Conservation (phyloP, 2,888 invertebrate species). For the Tetheella fluctuosa region DNA sequence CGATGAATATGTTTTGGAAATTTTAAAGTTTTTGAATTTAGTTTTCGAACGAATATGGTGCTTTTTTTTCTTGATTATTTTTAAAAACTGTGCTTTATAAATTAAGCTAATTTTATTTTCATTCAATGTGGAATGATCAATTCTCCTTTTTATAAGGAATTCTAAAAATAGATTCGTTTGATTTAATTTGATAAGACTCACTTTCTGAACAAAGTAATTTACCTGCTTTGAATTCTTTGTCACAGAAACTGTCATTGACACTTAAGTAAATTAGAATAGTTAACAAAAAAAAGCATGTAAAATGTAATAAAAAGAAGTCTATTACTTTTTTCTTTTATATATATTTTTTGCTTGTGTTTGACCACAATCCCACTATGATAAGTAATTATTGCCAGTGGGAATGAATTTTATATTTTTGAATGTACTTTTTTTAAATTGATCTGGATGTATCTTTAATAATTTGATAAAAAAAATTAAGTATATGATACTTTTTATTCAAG, state of each 20-base stretch:
- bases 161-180: neutral
- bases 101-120: neutral
- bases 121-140: neutral
- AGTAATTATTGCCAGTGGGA: too few relatives aligned
- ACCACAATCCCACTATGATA: too few relatives aligned
- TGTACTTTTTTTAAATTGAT: too few relatives aligned
- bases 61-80: neutral
- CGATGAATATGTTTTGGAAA: conserved; percentile 8
- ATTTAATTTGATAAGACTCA: neutral
- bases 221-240: conserved; percentile 5
- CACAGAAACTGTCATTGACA: conserved; percentile 14
- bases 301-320: too few relatives aligned
- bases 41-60: neutral
- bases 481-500: too few relatives aligned
- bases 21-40: conserved; percentile 5
- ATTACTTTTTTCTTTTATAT: too few relatives aligned
- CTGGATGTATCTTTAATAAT: too few relatives aligned
- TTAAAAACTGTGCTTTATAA: neutral
- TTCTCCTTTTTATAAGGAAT: neutral
- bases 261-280: conserved; percentile 34
- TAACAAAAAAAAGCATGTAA: conserved; percentile 16
- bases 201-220: neutral
- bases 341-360: too few relatives aligned
- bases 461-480: too few relatives aligned
- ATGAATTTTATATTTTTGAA: too few relatives aligned